Conservation (phyloP, 2,113 vertebrate species). For the Leptosomus discolor region DNA sequence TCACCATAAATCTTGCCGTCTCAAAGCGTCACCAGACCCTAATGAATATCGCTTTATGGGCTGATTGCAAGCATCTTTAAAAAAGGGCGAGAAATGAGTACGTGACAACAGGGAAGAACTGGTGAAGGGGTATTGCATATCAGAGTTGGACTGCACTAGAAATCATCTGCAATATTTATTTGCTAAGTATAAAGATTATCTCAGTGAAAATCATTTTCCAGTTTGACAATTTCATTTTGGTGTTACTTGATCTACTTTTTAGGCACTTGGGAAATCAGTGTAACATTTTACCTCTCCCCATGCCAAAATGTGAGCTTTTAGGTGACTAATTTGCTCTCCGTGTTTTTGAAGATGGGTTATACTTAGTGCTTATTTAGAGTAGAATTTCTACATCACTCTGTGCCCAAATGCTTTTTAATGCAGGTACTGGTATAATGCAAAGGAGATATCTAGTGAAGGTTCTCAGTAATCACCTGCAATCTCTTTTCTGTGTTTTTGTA, state of each 20-base stretch:
- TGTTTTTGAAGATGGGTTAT: conserved; percentile 55
- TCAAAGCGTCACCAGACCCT: background rate
- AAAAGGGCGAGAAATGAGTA: background rate
- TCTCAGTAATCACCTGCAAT: conserved; percentile 8
- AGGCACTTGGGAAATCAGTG: conserved; percentile 74
- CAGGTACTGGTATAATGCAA: conserved; percentile 39
- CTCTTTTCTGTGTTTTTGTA: conserved; percentile 45
- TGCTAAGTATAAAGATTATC: conserved; percentile 55
- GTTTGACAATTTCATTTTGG: conserved; percentile 73
- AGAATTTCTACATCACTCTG: conserved; percentile 52
- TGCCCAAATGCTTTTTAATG: conserved; percentile 58
- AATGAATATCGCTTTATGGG: background rate
- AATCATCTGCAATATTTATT: conserved; percentile 57
- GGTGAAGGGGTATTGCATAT: background rate
- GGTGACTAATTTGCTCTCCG: conserved; percentile 66
- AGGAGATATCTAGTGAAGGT: conserved; percentile 27
- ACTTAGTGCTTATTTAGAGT: conserved; percentile 32
- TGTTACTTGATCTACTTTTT: conserved; percentile 73
- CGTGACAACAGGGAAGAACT: background rate
- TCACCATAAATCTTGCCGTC: background rate
- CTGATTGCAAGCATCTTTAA: background rate
- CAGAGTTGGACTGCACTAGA: background rate
- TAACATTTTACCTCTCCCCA: conserved; percentile 65
- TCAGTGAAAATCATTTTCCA: conserved; percentile 67
- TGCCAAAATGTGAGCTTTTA: conserved; percentile 66